Evolutionary conservation across 1,140 invertebrate species (phyloP), one percentile per base, ranked within the genome.

Genomic region (Anadara kagoshimensis): DNA sequence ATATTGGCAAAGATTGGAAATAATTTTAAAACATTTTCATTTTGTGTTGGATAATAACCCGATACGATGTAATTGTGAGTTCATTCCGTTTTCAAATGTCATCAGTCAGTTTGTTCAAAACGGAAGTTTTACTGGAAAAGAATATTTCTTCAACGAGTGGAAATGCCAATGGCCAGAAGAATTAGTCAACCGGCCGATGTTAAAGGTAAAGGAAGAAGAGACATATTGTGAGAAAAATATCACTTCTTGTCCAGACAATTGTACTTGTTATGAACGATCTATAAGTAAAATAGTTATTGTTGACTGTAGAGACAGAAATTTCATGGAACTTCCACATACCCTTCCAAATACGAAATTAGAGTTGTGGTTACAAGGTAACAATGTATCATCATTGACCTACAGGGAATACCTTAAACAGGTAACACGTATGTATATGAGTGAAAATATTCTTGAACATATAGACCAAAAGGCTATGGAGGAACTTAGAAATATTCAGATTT

Each of bases 331-430:
- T 7, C 83, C 81, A 12, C 12, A 49, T 24, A 41, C 12, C 49
- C 53, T 81, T 5, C 83, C 83, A 24, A 26, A 29, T 1, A 71
- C 69, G 26, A 49, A 49, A 12, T 26, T 78, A 12, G 83, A 84
- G 54, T 62, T 84, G 10, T 81, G 78, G 83, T 78, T 82, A 24
- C 65, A 78, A 16, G 53, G 75, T n/a, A 84, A 84, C 58, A 79
- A 75, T 51, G 79, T 84, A 3, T 70, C 74, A 12, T 41, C 45
- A 14, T 12, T 84, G 36, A 14, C 59, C n/a, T n/a, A 22, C 0
- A 63, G 24, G 26, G 12, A 51, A 7, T 70, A 78, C 12, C 41
- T 66, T 0, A n/a, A 57, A 16, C 29, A 69, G 5, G 22, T 76
- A 22, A 24, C 57, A 11, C 43, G 44, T 12, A 51, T 83, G 5